Evolutionary conservation across 2,888 invertebrate species (phyloP).

Genomic region (Drosophila infuscata): DNA sequence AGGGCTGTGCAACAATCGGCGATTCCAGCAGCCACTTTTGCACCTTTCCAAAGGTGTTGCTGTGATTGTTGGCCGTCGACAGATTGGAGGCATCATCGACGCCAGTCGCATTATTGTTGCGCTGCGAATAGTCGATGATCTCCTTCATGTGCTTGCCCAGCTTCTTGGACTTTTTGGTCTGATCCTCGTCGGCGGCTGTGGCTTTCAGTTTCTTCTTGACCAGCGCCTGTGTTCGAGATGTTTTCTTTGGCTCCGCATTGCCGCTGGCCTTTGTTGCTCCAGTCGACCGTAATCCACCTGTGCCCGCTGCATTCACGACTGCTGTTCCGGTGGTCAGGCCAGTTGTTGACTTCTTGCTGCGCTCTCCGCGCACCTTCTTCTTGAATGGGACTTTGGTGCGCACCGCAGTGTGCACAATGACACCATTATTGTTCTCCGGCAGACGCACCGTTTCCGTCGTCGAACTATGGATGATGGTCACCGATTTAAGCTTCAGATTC

Average conservation of each 20-base stretch:
- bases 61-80: constrained; percentile 85
- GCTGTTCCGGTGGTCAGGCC: constrained; percentile 29
- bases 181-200: constrained; percentile 79
- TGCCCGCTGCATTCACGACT: constrained; percentile 45
- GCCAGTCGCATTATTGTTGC: constrained; percentile 61
- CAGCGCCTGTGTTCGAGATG: constrained; percentile 44
- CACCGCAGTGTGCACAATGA: constrained; percentile 94
- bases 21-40: constrained; percentile 93
- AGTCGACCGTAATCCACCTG: constrained; percentile 57
- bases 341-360: constrained; percentile 65
- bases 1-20: constrained; percentile 86
- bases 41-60: constrained; percentile 89
- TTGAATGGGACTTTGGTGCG: constrained; percentile 94
- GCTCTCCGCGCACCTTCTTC: constrained; percentile 89
- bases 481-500: constrained; percentile 92
- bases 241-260: constrained; percentile 57
- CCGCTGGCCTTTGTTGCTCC: constrained; percentile 65
- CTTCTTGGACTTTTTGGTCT: constrained; percentile 85
- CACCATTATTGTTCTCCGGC: constrained; percentile 90
- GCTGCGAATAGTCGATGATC: constrained; percentile 90
- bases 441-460: constrained; percentile 95
- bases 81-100: constrained; percentile 81
- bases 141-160: constrained; percentile 87
- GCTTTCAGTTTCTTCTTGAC: constrained; percentile 58
- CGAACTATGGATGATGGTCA: constrained; percentile 95